These are phyloP conservation scores for Homarus gammarus DNA, from an alignment of 2,888 invertebrate genomes.

Conservation along the genomic window DNA sequence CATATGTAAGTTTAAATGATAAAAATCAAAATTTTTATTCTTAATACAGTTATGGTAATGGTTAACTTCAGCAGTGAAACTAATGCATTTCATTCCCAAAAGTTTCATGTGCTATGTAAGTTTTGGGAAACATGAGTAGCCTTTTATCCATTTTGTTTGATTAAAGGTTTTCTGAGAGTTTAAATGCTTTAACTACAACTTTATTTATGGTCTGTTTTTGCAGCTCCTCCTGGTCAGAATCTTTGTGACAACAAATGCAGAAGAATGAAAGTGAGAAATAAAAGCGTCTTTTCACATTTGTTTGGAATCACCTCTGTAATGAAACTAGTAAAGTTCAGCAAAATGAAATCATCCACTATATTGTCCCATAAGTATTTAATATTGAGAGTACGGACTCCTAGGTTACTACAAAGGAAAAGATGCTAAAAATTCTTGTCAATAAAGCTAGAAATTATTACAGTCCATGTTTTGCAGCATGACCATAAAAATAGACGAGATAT, in stretches of 20 bases:
- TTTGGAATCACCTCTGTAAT: constrained; percentile 3
- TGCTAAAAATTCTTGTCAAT: too few relatives aligned
- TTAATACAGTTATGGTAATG: neutral
- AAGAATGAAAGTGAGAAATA: constrained; percentile 63
- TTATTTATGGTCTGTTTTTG: constrained; percentile 45
- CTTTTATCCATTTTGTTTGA: constrained; percentile 27
- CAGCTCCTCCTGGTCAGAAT: constrained; percentile 58
- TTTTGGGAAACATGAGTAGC: constrained; percentile 18
- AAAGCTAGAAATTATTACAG: too few relatives aligned
- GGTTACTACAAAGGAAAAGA: too few relatives aligned
- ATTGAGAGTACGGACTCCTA: too few relatives aligned
- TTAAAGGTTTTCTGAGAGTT: constrained; percentile 34
- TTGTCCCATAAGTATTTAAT: too few relatives aligned
- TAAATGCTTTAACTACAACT: constrained; percentile 46
- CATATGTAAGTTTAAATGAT: neutral
- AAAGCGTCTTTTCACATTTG: constrained; percentile 56
- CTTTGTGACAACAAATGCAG: constrained; percentile 48
- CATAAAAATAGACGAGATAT: too few relatives aligned
- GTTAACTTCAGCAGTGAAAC: neutral
- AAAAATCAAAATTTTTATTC: neutral
- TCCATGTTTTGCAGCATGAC: too few relatives aligned
- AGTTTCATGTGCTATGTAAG: neutral
- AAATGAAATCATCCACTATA: too few relatives aligned
- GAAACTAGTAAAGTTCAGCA: too few relatives aligned
- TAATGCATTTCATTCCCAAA: neutral